Evolutionary conservation across 2,888 invertebrate genomes (phyloP).

Genomic region (Tortricodes alternella): DNA sequence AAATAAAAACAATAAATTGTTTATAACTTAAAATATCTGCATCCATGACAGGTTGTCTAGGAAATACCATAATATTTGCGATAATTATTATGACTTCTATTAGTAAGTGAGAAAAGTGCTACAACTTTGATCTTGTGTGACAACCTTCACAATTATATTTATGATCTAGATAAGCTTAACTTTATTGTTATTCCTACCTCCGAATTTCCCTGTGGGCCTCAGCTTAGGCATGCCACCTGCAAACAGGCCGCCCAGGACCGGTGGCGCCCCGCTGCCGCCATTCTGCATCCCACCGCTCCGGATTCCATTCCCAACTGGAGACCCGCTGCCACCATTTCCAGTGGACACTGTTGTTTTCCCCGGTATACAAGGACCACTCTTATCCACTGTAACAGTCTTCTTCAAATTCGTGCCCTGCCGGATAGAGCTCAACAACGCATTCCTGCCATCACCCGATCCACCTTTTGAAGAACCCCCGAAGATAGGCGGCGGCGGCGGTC

Average conservation of each 20-base stretch:
- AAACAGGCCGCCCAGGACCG: constrained; percentile 87
- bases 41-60: too few relatives aligned
- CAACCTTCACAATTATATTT: neutral
- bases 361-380: constrained; percentile 90
- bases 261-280: constrained; percentile 63
- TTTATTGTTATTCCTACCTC: constrained; percentile 53
- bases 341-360: constrained; percentile 80
- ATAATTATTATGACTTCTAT: too few relatives aligned
- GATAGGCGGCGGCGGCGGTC: constrained; percentile 81
- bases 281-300: constrained; percentile 63
- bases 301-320: constrained; percentile 59
- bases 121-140: too few relatives aligned
- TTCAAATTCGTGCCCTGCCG: constrained; percentile 91
- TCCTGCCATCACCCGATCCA: constrained; percentile 83
- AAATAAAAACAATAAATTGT: too few relatives aligned
- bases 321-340: constrained; percentile 49
- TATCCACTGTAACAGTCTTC: constrained; percentile 94
- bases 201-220: constrained; percentile 85
- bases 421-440: constrained; percentile 90
- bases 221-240: constrained; percentile 92
- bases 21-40: too few relatives aligned
- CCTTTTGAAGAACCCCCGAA: constrained; percentile 71
- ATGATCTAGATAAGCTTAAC: neutral
- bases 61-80: too few relatives aligned
- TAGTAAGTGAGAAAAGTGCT: too few relatives aligned